Evolutionary conservation across 2,113 vertebrate species (phyloP).

Genomic region (Xyliphius kryptos): DNA sequence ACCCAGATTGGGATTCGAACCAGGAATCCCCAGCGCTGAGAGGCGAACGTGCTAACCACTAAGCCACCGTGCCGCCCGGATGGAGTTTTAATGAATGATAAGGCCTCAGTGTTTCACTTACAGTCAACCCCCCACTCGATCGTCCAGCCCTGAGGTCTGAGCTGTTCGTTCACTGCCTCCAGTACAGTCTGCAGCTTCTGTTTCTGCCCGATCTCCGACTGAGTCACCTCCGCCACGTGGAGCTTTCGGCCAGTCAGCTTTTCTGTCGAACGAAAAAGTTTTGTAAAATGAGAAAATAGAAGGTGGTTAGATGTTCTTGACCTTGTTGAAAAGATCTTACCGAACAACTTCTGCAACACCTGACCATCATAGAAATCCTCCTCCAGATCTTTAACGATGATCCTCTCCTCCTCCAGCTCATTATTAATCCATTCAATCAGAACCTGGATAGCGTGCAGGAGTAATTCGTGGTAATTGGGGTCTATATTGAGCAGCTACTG

Average conservation of each 20-base stretch:
- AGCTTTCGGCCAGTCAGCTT: constrained; percentile 81
- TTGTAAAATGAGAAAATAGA: not conserved
- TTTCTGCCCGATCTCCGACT: constrained; percentile 92
- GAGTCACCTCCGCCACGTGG: constrained; percentile 92
- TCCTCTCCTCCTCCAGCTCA: constrained; percentile 88
- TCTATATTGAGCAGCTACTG: not conserved
- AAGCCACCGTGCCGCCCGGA: no score
- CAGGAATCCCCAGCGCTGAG: no score
- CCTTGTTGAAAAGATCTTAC: constrained; percentile 59
- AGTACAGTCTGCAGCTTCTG: constrained; percentile 92
- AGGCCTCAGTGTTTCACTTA: constrained; percentile 70
- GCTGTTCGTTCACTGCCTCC: constrained; percentile 79
- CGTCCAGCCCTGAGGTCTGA: constrained; percentile 82
- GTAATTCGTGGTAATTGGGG: not conserved
- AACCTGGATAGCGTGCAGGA: constrained; percentile 62
- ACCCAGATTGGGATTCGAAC: no score
- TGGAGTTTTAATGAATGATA: no score
- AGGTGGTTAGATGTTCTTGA: not conserved
- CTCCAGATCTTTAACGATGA: constrained; percentile 94
- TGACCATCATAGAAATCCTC: constrained; percentile 96
- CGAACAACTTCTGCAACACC: constrained; percentile 92
- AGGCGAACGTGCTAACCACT: no score
- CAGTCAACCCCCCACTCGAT: constrained; percentile 87
- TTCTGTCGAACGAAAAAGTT: constrained; percentile 63
- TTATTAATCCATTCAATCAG: constrained; percentile 94